Base-by-base conservation (phyloP, 2,113 vertebrate species). In the Takifugu flavidus region DNA sequence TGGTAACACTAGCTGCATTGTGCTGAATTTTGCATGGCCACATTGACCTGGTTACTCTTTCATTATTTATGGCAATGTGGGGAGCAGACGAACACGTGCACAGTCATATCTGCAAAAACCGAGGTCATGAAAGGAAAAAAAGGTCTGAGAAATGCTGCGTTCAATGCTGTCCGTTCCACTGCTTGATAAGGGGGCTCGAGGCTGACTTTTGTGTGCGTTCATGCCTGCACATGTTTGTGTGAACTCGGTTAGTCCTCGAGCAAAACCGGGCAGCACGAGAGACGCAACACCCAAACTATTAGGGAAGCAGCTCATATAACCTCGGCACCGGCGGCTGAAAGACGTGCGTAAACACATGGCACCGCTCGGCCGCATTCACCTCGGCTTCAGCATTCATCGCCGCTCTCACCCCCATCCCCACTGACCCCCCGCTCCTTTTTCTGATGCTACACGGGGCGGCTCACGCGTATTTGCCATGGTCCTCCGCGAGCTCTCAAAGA, bases 21-120 rank as follows among this genome's bases (percentile, higher is more conserved):
- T 87, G 76, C 80, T 90, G 80, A 88, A 89, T 89, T 86, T 86
- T 90, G 86, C 86, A 89, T 89, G 87, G 83, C 86, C 82, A 85
- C 85, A 86, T 87, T 85, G 86, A 90, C 85, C 85, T 78, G 79
- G 80, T 78, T 74, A 54, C 70, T 62, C 57, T 60, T 90, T 62
- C 69, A 90, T 91, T 89, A 90, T 91, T 90, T 70, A 91, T 86
- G 79, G 75, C 25, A 56, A 66, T 26, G 66, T 39, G 61, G 76
- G 69, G 61, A 77, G 67, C 61, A 14, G 57, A 80, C 66, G 78
- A 83, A 76, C 58, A 69, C 54, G 72, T 44, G 1, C 60, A 56
- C 45, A 14, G 15, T 15, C 45, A 15, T 15, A 47, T n/a, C 13
- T 15, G n/a, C 78, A 65, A 67, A 70, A 28, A 50, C 14, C 1